Conservation (phyloP, 2,797 vertebrate genomes). For the Crocodylus rhombifer region DNA sequence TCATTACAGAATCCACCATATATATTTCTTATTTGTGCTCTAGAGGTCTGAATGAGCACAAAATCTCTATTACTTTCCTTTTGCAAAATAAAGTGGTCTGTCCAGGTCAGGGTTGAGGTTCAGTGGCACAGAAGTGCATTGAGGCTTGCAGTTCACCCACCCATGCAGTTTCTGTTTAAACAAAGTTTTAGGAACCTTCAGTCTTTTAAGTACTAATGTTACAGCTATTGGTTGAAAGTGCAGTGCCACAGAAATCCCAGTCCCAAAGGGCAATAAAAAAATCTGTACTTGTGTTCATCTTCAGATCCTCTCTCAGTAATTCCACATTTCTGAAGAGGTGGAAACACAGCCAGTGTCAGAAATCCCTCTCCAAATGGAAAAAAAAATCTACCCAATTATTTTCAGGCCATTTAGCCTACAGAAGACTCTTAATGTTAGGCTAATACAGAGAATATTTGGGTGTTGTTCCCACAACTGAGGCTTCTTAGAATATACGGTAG, state of each 20-base stretch:
- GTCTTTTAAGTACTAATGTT: background rate
- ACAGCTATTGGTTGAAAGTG: background rate
- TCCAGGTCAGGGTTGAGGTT: background rate
- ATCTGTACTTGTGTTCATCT: background rate
- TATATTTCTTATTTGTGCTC: background rate
- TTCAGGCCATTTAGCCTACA: background rate
- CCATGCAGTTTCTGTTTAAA: background rate
- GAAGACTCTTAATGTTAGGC: background rate
- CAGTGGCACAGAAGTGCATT: background rate
- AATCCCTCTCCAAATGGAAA: background rate
- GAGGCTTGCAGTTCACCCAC: background rate
- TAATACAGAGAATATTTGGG: background rate
- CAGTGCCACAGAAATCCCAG: background rate
- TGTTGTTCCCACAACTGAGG: background rate
- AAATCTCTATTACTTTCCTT: background rate
- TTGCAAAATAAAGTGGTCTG: background rate
- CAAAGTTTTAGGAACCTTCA: background rate
- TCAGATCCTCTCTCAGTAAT: background rate
- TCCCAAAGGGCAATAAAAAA: background rate
- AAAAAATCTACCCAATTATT: background rate
- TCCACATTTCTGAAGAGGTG: background rate
- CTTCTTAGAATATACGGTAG: background rate
- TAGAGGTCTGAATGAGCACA: background rate
- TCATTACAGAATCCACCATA: background rate
- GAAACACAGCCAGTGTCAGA: background rate